A percentile compares a stretch with the other conserved stretches of the same genome.
Conservation (phyloP, 2,888 invertebrate species). For the Andrena camellia region DNA sequence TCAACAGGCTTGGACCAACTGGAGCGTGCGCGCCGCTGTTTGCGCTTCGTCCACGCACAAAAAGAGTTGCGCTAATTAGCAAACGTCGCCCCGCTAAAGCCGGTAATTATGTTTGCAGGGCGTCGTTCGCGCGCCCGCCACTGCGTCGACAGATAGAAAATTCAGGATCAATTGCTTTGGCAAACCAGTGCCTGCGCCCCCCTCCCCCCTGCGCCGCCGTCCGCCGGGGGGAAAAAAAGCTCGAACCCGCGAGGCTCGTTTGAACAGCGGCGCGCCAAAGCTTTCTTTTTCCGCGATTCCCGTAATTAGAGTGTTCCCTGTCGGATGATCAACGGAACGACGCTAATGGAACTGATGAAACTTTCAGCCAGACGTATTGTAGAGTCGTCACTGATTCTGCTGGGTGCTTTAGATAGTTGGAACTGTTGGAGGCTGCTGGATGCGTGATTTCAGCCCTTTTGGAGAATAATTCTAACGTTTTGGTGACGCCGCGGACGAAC, state of each 20-base stretch:
- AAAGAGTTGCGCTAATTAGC: slow-evolving; percentile 75
- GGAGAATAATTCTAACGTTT: no score
- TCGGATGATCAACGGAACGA: background rate
- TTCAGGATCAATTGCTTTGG: slow-evolving; percentile 56
- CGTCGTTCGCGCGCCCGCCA: slow-evolving; percentile 41
- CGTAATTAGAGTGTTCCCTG: background rate
- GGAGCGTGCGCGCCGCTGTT: slow-evolving; percentile 51
- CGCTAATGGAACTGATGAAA: no score
- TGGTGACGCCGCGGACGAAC: no score
- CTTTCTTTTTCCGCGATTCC: background rate
- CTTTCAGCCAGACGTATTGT: no score
- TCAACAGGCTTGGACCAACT: slow-evolving; percentile 49
- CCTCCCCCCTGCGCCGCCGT: background rate
- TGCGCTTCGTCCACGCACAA: slow-evolving; percentile 67
- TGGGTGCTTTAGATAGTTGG: no score
- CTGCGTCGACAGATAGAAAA: slow-evolving; percentile 46
- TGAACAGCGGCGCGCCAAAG: slow-evolving; percentile 6
- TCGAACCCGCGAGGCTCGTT: slow-evolving; percentile 3
- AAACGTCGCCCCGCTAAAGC: slow-evolving; percentile 69
- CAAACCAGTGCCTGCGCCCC: slow-evolving; percentile 31
- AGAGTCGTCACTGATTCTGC: no score
- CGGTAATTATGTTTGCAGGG: slow-evolving; percentile 73
- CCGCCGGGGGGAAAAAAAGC: slow-evolving; percentile 3
- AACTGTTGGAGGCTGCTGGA: no score
- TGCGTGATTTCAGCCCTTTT: no score